These are phyloP conservation scores for Drosophila mettleri DNA, from an alignment of 2,888 invertebrate species.

Conservation along the genomic window DNA sequence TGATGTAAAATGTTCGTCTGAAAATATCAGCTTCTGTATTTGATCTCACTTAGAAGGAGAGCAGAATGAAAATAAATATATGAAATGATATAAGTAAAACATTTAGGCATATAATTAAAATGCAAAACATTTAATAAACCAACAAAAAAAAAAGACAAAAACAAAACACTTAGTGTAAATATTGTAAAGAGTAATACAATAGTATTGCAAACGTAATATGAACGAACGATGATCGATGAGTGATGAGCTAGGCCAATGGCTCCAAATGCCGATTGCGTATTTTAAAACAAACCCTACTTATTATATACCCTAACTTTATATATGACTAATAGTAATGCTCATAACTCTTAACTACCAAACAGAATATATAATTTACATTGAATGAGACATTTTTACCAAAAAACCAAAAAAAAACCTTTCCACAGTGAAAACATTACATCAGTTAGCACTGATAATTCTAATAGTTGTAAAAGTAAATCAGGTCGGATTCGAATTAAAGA, in stretches of 20 bases:
- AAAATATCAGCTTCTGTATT: slow-evolving; percentile 76
- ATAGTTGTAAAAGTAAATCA: slow-evolving; percentile 35
- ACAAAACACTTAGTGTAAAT: slow-evolving; percentile 78
- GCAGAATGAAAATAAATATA: slow-evolving; percentile 26
- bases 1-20: slow-evolving; percentile 68
- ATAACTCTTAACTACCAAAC: slow-evolving; percentile 27
- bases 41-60: slow-evolving; percentile 68
- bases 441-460: slow-evolving; percentile 29
- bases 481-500: slow-evolving; percentile 55
- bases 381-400: background rate
- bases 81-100: slow-evolving; percentile 40
- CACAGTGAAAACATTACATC: background rate
- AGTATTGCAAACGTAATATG: slow-evolving; percentile 54
- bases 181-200: slow-evolving; percentile 76
- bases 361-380: slow-evolving; percentile 1
- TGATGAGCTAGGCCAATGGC: slow-evolving; percentile 23
- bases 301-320: slow-evolving; percentile 48
- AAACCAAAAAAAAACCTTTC: background rate
- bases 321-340: slow-evolving; percentile 46
- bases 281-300: slow-evolving; percentile 60
- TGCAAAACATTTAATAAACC: slow-evolving; percentile 47
- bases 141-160: background rate
- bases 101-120: slow-evolving; percentile 48
- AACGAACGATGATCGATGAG: slow-evolving; percentile 18
- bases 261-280: slow-evolving; percentile 62